Evolutionary conservation across 2,113 vertebrate species (phyloP).

Genomic region (Leucosticte australis): DNA sequence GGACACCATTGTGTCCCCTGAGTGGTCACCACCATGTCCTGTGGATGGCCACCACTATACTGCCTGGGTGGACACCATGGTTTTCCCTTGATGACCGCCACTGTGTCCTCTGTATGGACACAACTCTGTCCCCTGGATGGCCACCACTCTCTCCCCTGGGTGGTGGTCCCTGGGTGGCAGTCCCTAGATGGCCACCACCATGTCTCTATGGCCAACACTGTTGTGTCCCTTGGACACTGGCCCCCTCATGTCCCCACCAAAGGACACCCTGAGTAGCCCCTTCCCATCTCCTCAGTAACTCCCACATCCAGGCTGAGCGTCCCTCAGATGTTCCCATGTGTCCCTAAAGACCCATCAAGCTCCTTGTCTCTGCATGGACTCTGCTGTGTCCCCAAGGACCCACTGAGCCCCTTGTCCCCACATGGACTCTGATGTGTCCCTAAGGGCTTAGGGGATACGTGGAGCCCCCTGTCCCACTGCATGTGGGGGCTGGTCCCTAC

Average conservation of each 20-base stretch:
- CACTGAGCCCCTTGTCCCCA: no score
- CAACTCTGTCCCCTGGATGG: not conserved
- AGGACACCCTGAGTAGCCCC: not conserved
- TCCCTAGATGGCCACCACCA: not conserved
- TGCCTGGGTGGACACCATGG: not conserved
- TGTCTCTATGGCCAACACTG: not conserved
- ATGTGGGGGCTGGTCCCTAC: no score
- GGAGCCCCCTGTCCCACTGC: no score
- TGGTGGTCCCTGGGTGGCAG: no score
- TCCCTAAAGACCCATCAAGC: not conserved
- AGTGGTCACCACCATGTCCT: not conserved
- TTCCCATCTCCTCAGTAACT: not conserved
- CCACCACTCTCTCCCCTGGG: not conserved
- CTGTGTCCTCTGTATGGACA: not conserved
- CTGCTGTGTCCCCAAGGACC: no score
- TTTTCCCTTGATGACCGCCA: not conserved
- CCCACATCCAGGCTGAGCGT: not conserved
- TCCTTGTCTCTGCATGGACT: no score
- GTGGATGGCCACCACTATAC: not conserved
- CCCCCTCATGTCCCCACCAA: not conserved
- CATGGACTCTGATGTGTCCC: no score
- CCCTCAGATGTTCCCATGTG: not conserved
- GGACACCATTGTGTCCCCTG: no score
- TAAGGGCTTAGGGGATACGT: no score
- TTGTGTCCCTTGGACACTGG: not conserved